Percentiles rank a stretch among this genome's conserved stretches.
These are phyloP conservation scores for Microcebus tavaratra DNA, from an alignment of 2,113 vertebrate genomes.

Conservation along the genomic window DNA sequence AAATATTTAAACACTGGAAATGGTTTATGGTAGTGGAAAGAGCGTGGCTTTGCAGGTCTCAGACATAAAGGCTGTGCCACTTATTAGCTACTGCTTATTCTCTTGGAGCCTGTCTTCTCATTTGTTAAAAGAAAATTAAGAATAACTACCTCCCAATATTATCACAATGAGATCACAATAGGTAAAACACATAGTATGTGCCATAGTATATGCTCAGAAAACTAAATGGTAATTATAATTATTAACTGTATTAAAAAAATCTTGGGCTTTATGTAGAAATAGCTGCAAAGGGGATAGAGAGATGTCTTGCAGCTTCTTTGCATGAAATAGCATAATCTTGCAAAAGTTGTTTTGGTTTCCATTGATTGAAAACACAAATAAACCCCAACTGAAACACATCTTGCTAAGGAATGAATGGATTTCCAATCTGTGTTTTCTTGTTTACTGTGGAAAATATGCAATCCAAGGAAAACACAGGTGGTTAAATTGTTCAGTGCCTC, in stretches of 20 bases:
- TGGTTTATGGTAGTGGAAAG: background rate
- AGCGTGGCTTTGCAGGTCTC: background rate
- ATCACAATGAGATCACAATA: background rate
- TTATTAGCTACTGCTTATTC: background rate
- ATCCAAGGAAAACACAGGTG: conserved; percentile 68
- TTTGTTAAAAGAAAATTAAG: background rate
- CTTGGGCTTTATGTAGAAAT: background rate
- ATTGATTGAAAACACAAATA: conserved; percentile 61
- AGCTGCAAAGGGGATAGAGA: background rate
- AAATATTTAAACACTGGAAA: background rate
- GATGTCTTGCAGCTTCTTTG: background rate
- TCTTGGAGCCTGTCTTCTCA: background rate
- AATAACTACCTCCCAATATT: background rate
- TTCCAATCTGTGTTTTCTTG: conserved; percentile 72
- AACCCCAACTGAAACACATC: background rate
- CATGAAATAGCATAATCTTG: background rate
- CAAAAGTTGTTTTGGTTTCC: conserved; percentile 29
- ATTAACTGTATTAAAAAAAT: background rate
- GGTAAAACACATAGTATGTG: background rate
- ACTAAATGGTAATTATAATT: background rate
- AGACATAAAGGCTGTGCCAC: background rate
- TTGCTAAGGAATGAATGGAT: conserved; percentile 61
- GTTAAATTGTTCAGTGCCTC: conserved; percentile 4
- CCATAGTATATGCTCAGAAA: background rate
- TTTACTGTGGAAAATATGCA: conserved; percentile 61